These are phyloP conservation scores for Ateles fusciceps DNA, from an alignment of 2,797 vertebrate genomes.

Conservation along the genomic window DNA sequence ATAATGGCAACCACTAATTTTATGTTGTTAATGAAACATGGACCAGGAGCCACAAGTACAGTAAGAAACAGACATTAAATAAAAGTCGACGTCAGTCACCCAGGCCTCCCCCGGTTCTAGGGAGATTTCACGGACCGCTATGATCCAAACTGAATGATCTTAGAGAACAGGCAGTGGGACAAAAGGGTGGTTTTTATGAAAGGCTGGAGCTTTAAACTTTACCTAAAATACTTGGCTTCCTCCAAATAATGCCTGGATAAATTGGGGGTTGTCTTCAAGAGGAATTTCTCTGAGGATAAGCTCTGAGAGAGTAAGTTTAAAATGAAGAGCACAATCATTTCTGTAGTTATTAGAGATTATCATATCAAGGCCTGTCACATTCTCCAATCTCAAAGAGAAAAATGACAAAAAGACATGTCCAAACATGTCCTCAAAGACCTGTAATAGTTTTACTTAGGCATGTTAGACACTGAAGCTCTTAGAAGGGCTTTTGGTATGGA, in stretches of 20 bases:
- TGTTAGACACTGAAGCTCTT: background rate
- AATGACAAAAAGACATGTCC: constrained; percentile 33
- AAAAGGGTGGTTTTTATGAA: background rate
- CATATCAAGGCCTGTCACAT: background rate
- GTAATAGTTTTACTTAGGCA: constrained; percentile 26
- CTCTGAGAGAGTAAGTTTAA: background rate
- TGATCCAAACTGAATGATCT: background rate
- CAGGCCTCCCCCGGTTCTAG: background rate
- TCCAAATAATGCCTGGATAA: background rate
- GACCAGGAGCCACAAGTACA: background rate
- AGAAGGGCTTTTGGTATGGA: constrained; percentile 2
- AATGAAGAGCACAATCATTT: background rate
- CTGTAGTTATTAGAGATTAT: background rate
- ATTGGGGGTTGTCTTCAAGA: background rate
- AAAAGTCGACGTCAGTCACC: background rate
- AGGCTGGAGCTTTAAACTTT: background rate
- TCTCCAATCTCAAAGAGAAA: constrained; percentile 17
- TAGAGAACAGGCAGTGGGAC: background rate
- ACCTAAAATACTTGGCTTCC: background rate
- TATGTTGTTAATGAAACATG: background rate
- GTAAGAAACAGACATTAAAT: background rate
- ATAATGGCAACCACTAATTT: background rate
- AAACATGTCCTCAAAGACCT: constrained; percentile 17
- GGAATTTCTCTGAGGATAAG: background rate
- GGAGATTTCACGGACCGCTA: background rate